Base-by-base conservation (phyloP, 2,797 vertebrate genomes). In the Bradypus variegatus region DNA sequence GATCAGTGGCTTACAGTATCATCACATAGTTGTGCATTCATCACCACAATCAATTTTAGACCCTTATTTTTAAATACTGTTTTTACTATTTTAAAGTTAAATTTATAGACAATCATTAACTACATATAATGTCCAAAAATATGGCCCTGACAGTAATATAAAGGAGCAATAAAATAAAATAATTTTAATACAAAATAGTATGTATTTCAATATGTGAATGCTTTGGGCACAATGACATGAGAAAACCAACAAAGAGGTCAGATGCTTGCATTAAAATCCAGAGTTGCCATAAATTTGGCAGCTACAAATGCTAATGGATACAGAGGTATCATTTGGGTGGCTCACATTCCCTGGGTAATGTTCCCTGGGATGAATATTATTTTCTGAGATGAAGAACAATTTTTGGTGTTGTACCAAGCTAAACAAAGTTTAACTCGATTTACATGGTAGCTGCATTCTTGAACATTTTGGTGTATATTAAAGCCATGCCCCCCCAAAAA, bases 11-110 rank as follows among this genome's bases (percentile, higher is more conserved):
- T 50, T 14, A 50, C 14, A 50, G 50, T 12, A 50, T 50, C 50
- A 50, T 50, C 50, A 50, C 50, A 50, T 31, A 76, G 29, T 65
- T 7, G 4, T 45, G 50, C 50, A 14, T 50, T 50, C 50, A 14
- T 50, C 50, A 50, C 50, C 50, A 50, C 50, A 50, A 50, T 50
- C 50, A 50, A 50, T 50, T 50, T 50, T 50, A 50, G 50, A 50
- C 50, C 50, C 50, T 50, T 48, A 62, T 62, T 53, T 60, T 38
- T 50, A 58, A 89, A 79, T 31, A 72, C 16, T 69, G 3, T 58
- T 23, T 75, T 88, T 77, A 70, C 5, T 75, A 69, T 89, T 92
- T 19, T 65, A n/a, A 92, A 94, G 76, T 69, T 84, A 78, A 81
- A 65, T 70, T 60, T 88, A 70, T 88, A 91, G 65, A 50, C 83